Evolutionary conservation across 2,888 invertebrate genomes (phyloP).

Genomic region (Drosophila setosimentum): DNA sequence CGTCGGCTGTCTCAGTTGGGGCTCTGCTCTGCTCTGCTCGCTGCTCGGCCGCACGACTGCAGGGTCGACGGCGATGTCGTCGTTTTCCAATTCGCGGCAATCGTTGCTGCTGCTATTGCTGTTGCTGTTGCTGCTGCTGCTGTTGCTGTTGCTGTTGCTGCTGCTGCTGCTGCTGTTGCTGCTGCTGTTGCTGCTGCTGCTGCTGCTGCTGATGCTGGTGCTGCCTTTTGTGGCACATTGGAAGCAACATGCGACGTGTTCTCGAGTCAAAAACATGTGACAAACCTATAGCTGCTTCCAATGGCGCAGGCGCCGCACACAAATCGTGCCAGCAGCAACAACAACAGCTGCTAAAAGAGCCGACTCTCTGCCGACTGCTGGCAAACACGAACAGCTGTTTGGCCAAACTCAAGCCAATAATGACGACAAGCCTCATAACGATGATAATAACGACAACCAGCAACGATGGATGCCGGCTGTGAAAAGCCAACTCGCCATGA

Average conservation of each 20-base stretch:
- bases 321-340: constrained; percentile 15
- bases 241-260: constrained; percentile 66
- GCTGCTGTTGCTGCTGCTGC: constrained; percentile 29
- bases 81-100: constrained; percentile 58
- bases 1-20: constrained; percentile 38
- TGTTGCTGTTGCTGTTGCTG: constrained; percentile 31
- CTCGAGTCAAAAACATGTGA: constrained; percentile 64
- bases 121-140: constrained; percentile 30
- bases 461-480: constrained; percentile 27
- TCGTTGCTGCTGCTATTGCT: constrained; percentile 16
- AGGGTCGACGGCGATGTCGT: constrained; percentile 34
- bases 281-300: constrained; percentile 64
- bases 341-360: constrained; percentile 69
- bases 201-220: constrained; percentile 32
- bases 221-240: constrained; percentile 73
- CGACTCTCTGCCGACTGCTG: constrained; percentile 43
- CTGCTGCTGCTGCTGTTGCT: constrained; percentile 20
- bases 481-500: background rate
- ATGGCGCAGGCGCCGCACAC: constrained; percentile 63
- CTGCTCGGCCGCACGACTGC: constrained; percentile 51
- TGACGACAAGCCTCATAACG: constrained; percentile 10
- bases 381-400: constrained; percentile 59
- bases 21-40: constrained; percentile 29
- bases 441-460: constrained; percentile 10
- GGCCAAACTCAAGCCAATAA: constrained; percentile 16